Conservation (phyloP, 2,888 invertebrate species). For the Thecophora atra region DNA sequence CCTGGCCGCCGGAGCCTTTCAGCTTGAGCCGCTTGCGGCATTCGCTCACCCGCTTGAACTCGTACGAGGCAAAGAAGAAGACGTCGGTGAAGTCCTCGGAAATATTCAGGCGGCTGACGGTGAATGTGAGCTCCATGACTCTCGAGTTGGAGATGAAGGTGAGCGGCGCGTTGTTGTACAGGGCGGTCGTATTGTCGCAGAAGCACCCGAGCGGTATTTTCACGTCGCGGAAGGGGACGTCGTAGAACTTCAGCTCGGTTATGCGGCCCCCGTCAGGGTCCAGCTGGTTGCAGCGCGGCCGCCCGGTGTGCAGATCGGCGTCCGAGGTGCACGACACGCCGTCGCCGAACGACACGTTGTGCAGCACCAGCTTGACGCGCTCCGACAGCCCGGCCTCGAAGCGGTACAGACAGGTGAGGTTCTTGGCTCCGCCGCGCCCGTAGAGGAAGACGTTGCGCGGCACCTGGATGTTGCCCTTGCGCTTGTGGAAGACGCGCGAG, state of each 20-base stretch:
- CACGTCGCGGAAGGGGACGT: conserved; percentile 75
- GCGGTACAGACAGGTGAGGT: conserved; percentile 80
- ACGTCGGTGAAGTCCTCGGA: conserved; percentile 84
- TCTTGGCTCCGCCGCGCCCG: conserved; percentile 82
- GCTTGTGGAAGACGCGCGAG: conserved; percentile 73
- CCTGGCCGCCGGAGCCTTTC: conserved; percentile 74
- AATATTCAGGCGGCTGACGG: conserved; percentile 77
- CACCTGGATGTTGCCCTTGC: conserved; percentile 72
- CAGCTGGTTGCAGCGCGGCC: conserved; percentile 70
- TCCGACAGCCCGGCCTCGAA: conserved; percentile 76
- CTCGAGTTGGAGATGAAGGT: conserved; percentile 74
- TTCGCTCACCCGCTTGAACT: conserved; percentile 72
- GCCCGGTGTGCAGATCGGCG: conserved; percentile 76
- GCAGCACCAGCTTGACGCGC: conserved; percentile 73
- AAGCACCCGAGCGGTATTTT: conserved; percentile 79
- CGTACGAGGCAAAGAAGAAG: conserved; percentile 79
- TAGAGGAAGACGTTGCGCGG: conserved; percentile 82
- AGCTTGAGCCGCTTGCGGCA: conserved; percentile 74
- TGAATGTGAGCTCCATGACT: conserved; percentile 80
- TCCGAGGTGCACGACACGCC: conserved; percentile 75
- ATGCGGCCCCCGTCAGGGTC: conserved; percentile 66
- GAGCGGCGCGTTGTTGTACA: conserved; percentile 71
- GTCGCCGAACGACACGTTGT: conserved; percentile 79
- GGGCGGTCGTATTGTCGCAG: conserved; percentile 76
- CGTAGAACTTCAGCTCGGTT: conserved; percentile 71